Conservation (phyloP, 2,113 vertebrate genomes). For the Cettia cetti region DNA sequence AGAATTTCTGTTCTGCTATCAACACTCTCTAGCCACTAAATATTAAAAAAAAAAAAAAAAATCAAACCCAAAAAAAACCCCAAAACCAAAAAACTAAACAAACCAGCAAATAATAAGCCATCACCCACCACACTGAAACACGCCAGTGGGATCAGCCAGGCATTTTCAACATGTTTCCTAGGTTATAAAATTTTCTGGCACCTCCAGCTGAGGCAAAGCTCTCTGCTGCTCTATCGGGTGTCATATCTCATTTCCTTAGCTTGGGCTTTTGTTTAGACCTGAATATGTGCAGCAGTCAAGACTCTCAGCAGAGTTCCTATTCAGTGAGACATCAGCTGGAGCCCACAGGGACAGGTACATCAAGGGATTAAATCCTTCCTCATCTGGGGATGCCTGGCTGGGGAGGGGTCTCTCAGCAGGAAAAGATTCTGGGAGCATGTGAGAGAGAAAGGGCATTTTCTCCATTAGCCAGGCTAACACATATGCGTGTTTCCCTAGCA, state of each 20-base stretch:
- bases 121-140: not conserved
- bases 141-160: not conserved
- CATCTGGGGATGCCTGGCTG: not conserved
- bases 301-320: not conserved
- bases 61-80: no score
- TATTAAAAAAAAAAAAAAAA: not conserved
- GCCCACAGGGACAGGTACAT: not conserved
- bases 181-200: not conserved
- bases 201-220: slow-evolving; percentile 21
- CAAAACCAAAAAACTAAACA: not conserved
- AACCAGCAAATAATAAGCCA: not conserved
- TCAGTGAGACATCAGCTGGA: not conserved
- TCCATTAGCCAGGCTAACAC: not conserved
- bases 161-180: not conserved
- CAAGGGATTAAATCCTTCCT: not conserved
- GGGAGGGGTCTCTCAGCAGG: not conserved
- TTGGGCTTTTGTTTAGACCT: slow-evolving; percentile 2
- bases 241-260: not conserved
- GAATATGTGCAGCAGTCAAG: not conserved
- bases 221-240: not conserved
- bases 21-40: not conserved
- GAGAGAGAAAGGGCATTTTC: not conserved
- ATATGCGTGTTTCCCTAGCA: not conserved
- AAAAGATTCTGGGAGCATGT: not conserved
- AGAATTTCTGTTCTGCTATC: not conserved